Percentiles rank a stretch among this genome's conserved stretches.
phyloP scores from a whole-genome alignment of 2,888 invertebrate genomes.

The Drosophila stalkeri region DNA sequence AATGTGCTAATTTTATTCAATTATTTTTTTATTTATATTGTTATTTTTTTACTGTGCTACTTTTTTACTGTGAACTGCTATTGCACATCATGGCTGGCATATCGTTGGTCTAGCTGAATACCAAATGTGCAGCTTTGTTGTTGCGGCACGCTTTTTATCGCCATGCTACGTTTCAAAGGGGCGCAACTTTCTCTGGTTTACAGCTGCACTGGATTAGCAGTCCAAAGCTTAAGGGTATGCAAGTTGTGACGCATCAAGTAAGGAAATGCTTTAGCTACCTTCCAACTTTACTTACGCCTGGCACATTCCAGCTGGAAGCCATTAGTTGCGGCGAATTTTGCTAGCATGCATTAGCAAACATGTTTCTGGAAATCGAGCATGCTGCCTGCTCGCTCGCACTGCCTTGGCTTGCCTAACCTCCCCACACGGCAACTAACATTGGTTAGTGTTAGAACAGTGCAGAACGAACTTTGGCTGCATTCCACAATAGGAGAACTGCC shows the following conservation, averaged over 20 bases:
- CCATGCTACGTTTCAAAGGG: neutral
- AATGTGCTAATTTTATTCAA: neutral
- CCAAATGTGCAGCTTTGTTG: constrained; percentile 26
- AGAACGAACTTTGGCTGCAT: neutral
- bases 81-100: constrained; percentile 3
- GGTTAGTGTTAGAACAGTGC: neutral
- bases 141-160: constrained; percentile 15
- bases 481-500: neutral
- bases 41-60: neutral
- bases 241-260: neutral
- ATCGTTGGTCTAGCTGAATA: constrained; percentile 6
- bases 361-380: neutral
- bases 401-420: neutral
- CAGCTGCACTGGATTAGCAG: constrained; percentile 16
- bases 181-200: constrained; percentile 6
- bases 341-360: neutral
- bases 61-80: constrained; percentile 39
- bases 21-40: neutral
- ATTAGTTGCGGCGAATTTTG: neutral
- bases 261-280: neutral
- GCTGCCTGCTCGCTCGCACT: constrained; percentile 7
- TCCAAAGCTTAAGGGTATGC: constrained; percentile 7
- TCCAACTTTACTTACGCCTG: neutral
- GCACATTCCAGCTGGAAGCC: neutral
- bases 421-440: neutral